Percentiles rank a stretch among this genome's conserved stretches.
phyloP scores from a whole-genome alignment of 1,140 invertebrate species.

The Dendroctonus ponderosae region DNA sequence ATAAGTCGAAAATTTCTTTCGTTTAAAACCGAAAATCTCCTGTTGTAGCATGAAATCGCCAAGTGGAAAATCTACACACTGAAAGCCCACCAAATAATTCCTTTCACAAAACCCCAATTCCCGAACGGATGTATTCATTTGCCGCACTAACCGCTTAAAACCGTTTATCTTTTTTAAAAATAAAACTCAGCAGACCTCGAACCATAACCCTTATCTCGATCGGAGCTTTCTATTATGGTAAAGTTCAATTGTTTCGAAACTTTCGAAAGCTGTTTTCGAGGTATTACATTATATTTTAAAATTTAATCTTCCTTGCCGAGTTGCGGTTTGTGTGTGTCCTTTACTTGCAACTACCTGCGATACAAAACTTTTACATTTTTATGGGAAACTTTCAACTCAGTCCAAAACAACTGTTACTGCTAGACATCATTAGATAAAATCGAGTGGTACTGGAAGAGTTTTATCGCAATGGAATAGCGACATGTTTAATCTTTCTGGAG shows the following conservation, averaged over 20 bases:
- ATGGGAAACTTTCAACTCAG: slow-evolving; percentile 3
- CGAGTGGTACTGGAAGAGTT: no score
- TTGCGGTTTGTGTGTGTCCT: neutral
- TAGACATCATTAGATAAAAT: slow-evolving; percentile 12
- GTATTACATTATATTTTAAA: slow-evolving; percentile 20
- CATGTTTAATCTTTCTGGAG: no score
- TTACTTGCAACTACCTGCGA: slow-evolving; percentile 1
- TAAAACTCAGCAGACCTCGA: slow-evolving; percentile 13
- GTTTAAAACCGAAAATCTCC: no score
- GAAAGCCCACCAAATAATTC: no score
- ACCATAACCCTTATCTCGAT: slow-evolving; percentile 13
- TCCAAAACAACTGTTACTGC: slow-evolving; percentile 11
- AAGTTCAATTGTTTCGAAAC: slow-evolving; percentile 19
- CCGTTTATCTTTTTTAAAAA: neutral
- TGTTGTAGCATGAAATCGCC: no score
- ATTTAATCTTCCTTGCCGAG: slow-evolving; percentile 8
- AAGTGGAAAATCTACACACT: no score
- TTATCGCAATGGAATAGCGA: no score
- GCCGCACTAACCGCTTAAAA: no score
- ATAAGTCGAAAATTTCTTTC: no score
- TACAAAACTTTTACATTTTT: slow-evolving; percentile 18
- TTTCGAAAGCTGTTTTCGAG: slow-evolving; percentile 12
- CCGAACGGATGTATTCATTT: no score
- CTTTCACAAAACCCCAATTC: no score
- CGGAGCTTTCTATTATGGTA: slow-evolving; percentile 15